Base-by-base conservation (phyloP, 2,888 invertebrate species). In the Galeruca laticollis region DNA sequence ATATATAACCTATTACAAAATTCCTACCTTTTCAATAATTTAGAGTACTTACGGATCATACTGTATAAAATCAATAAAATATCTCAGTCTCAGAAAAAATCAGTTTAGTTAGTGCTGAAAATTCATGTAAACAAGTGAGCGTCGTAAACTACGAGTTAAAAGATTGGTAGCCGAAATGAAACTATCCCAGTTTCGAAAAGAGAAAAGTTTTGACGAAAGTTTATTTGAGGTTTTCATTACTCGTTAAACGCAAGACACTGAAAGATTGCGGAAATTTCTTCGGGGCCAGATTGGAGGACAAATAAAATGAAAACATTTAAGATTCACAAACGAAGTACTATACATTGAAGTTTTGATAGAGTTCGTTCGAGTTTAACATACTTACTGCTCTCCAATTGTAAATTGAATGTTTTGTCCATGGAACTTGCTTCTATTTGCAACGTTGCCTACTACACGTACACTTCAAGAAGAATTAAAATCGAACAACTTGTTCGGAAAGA, bases 251-350 rank as follows among this genome's bases (percentile, higher is more conserved):
- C 18, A 62, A 62, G 54, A 68, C 68, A 62, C 56, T 56, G 57
- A 68, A 62, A 68, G 68, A 68, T 68, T 68, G 49, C 54, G 20
- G 35, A 62, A 68, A 21, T 61, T 68, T 56, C 56, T 47, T 47
- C 21, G 20, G 35, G 47, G 56, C 47, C 26, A 62, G 49, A 62
- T 68, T 68, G 68, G 49, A 56, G 62, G 62, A 68, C 68, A 68
- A 68, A 68, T 68, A 61, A 68, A 62, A 68, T 68, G 62, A 68
- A 62, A 68, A 61, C 68, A 68, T 62, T 68, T 57, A 56, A 56
- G 56, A 68, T 68, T 68, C 68, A 62, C 68, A 62, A 68, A 68
- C 68, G 68, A 35, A 68, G 49, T 18, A 61, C 47, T 62, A 68
- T 43, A 68, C 57, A 47, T 61, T 62, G 57, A 68, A 68, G 47